A percentile compares a stretch with the other conserved stretches of the same genome.
phyloP scores from a whole-genome alignment of 2,113 vertebrate species.

The Clupea harengus region DNA sequence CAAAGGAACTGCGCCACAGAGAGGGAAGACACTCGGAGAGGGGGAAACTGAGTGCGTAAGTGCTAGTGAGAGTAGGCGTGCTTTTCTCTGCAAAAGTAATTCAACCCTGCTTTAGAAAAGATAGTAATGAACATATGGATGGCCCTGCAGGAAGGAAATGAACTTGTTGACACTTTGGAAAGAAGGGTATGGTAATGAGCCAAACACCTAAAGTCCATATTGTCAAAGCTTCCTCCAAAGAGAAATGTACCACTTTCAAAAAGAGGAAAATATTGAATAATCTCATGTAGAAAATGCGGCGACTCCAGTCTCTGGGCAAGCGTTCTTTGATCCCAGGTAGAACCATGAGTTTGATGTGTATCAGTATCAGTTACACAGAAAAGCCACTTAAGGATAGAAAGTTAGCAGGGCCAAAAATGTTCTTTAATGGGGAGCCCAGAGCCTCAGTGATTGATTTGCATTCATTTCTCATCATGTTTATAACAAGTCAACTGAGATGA shows the following conservation, averaged over 20 bases:
- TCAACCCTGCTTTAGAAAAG: not conserved
- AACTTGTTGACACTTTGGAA: not conserved
- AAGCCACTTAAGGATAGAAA: not conserved
- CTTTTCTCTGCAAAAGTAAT: not conserved
- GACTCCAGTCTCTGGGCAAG: not conserved
- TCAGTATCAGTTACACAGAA: not conserved
- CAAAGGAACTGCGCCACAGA: conserved; percentile 48
- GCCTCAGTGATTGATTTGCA: not conserved
- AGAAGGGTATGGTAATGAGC: not conserved
- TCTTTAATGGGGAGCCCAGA: not conserved
- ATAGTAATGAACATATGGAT: not conserved
- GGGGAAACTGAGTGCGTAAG: not conserved
- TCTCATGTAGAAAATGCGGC: not conserved
- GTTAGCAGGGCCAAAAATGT: not conserved
- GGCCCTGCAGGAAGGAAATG: not conserved
- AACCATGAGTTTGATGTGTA: not conserved
- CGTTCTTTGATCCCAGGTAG: not conserved
- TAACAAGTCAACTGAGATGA: not conserved
- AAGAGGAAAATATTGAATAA: not conserved
- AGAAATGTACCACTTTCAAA: not conserved
- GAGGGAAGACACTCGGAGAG: not conserved
- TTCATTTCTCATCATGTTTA: conserved; percentile 36
- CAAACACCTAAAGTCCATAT: not conserved
- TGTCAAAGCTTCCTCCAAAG: not conserved
- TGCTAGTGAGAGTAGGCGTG: not conserved